Percentiles rank a stretch among this genome's conserved stretches.
Evolutionary conservation across 53 echinoderm and acorn worm species (phyloP).

Genomic region (Crossaster papposus): DNA sequence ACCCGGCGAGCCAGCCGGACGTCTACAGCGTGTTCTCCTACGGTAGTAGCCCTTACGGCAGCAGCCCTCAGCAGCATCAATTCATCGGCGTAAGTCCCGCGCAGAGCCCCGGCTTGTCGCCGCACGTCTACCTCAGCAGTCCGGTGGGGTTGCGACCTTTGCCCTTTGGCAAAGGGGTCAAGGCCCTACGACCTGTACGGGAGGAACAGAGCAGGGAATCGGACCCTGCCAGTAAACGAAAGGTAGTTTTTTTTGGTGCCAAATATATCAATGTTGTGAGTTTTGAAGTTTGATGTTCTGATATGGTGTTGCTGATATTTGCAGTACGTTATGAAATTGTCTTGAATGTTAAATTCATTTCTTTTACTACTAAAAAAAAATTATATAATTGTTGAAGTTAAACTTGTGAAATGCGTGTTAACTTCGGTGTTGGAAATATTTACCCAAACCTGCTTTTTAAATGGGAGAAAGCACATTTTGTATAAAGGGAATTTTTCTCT

Average conservation of each 20-base stretch:
- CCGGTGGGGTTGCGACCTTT: conserved; percentile 57
- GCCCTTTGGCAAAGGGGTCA: conserved; percentile 52
- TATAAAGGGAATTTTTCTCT: neutral
- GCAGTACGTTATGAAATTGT: neutral
- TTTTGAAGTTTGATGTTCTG: neutral
- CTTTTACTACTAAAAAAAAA: neutral
- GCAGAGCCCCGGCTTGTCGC: conserved; percentile 33
- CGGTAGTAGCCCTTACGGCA: conserved; percentile 28
- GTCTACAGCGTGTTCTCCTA: conserved; percentile 12
- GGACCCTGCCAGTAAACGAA: conserved; percentile 40
- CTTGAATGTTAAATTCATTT: neutral
- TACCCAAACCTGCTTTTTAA: neutral
- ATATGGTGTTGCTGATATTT: neutral
- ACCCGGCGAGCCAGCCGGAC: conserved; percentile 27
- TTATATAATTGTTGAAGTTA: neutral
- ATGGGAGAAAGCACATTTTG: neutral
- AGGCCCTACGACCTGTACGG: conserved; percentile 63
- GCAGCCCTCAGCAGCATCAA: conserved; percentile 39
- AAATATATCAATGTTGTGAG: neutral
- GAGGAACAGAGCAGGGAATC: conserved; percentile 62
- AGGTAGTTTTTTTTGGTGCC: conserved; percentile 15
- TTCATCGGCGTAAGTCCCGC: conserved; percentile 49
- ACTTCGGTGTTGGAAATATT: neutral
- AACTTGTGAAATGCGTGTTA: neutral
- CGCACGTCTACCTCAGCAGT: conserved; percentile 63